Conservation (phyloP, 2,113 vertebrate genomes). For the Naja naja region DNA sequence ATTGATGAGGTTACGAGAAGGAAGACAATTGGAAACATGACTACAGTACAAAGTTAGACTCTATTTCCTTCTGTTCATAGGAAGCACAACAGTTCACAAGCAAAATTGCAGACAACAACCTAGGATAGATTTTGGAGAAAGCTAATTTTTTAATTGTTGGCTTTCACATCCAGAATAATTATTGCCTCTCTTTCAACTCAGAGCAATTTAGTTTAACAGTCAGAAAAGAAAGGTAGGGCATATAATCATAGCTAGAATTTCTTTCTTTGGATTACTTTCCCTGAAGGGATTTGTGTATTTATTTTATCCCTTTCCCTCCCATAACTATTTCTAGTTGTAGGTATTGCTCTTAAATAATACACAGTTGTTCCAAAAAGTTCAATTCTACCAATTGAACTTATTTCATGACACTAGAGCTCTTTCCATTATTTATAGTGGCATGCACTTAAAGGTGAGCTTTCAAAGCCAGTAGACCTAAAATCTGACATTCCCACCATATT, state of each 20-base stretch:
- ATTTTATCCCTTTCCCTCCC: background rate
- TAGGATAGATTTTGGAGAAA: background rate
- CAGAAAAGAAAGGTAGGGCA: background rate
- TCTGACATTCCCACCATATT: slow-evolving; percentile 20
- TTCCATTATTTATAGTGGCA: background rate
- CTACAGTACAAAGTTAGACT: background rate
- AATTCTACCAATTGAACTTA: slow-evolving; percentile 16
- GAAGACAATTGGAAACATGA: background rate
- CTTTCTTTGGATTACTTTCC: slow-evolving; percentile 23
- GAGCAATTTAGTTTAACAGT: background rate
- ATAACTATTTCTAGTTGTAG: slow-evolving; percentile 21
- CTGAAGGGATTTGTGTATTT: slow-evolving; percentile 17
- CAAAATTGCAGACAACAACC: background rate
- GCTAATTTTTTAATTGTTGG: background rate
- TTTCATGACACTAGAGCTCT: slow-evolving; percentile 13
- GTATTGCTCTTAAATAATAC: background rate
- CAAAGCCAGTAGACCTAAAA: background rate
- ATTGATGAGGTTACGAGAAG: background rate
- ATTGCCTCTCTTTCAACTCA: background rate
- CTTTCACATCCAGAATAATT: background rate
- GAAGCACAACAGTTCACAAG: background rate
- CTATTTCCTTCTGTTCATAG: background rate
- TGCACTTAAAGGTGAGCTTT: background rate
- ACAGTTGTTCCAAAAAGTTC: background rate
- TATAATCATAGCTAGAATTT: background rate